Evolutionary conservation across 2,113 vertebrate genomes (phyloP).

Genomic region (Cricetomys ansorgei): DNA sequence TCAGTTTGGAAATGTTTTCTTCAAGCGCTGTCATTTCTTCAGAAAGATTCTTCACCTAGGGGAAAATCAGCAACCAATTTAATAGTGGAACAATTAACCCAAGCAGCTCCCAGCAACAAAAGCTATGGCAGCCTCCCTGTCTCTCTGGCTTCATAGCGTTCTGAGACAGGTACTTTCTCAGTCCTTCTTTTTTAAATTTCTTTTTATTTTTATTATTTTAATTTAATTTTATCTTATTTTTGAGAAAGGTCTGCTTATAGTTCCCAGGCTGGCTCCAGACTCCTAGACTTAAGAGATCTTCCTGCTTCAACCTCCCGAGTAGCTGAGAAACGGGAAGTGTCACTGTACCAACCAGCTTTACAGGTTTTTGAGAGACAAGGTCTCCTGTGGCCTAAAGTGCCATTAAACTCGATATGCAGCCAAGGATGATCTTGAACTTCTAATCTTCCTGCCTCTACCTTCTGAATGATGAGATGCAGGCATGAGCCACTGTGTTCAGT

Average conservation of each 20-base stretch:
- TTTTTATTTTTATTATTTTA: neutral
- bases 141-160: neutral
- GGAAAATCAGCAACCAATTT: conserved; percentile 17
- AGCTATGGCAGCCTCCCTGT: neutral
- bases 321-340: fast-evolving
- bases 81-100: neutral
- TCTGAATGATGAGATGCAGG: neutral
- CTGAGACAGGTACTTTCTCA: neutral
- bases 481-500: too few species aligned
- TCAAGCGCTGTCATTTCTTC: conserved; percentile 91
- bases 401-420: neutral
- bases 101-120: neutral
- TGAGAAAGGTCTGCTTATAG: neutral
- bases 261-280: neutral
- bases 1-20: conserved; percentile 90
- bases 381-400: neutral
- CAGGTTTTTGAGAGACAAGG: neutral
- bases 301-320: neutral
- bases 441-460: neutral
- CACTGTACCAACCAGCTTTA: too few species aligned
- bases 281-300: neutral
- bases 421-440: neutral
- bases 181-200: neutral
- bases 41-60: conserved; percentile 91
- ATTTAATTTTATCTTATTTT: neutral